These are phyloP conservation scores for Keiferia lycopersicella DNA, from an alignment of 2,888 invertebrate genomes.

Conservation along the genomic window DNA sequence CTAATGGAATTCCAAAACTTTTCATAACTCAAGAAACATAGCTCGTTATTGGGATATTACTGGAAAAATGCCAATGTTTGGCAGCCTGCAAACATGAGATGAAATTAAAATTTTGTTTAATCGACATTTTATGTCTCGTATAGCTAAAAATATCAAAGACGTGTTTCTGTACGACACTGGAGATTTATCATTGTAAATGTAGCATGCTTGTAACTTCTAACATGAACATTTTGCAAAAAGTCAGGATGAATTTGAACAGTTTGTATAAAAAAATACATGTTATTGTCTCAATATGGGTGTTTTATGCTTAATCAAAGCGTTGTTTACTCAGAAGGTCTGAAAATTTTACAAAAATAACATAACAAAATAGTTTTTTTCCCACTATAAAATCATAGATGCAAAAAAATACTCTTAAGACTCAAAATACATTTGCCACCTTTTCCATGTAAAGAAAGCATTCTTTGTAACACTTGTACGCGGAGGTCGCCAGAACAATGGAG, in stretches of 20 bases:
- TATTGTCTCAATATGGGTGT: no score
- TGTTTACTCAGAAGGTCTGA: no score
- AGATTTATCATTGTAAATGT: not conserved
- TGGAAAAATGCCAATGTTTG: not conserved
- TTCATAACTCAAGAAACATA: no score
- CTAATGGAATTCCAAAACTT: no score
- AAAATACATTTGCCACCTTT: not conserved
- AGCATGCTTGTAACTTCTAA: not conserved
- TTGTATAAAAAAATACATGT: no score
- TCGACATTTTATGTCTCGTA: not conserved
- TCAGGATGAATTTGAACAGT: no score
- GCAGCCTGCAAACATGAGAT: not conserved
- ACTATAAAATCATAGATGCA: no score
- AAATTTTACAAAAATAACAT: no score
- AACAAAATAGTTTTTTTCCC: no score
- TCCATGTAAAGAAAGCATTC: not conserved
- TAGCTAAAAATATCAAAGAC: slow-evolving; percentile 4
- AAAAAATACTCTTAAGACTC: not conserved
- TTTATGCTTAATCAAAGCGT: no score
- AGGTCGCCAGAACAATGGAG: slow-evolving; percentile 24
- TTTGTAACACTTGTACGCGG: not conserved
- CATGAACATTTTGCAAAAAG: not conserved
- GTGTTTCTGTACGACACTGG: not conserved
- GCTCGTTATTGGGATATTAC: not conserved
- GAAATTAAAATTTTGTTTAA: not conserved